Conservation (phyloP, 2,888 invertebrate species). For the Synergus japonicus region DNA sequence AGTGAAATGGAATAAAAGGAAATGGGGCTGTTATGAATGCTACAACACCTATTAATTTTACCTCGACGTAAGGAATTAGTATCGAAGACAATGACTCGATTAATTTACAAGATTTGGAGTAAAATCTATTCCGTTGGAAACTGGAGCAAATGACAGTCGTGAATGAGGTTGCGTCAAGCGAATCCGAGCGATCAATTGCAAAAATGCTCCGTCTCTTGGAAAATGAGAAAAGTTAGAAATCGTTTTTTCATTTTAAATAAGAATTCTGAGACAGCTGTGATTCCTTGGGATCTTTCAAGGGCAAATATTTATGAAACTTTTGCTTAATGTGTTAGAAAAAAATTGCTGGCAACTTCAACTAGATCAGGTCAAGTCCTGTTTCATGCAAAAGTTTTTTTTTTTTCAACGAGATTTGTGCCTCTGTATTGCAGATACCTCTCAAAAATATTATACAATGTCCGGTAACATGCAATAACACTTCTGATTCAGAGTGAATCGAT, state of each 20-base stretch:
- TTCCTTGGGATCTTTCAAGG: neutral
- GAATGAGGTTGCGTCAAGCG: slow-evolving; percentile 15
- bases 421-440: too few species aligned
- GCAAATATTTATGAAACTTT: too few species aligned
- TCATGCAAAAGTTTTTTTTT: too few species aligned
- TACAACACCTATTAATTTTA: slow-evolving; percentile 10
- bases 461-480: too few species aligned
- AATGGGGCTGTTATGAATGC: neutral
- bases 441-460: too few species aligned
- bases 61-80: neutral
- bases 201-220: slow-evolving; percentile 20
- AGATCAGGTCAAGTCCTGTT: too few species aligned
- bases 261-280: neutral
- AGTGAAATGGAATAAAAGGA: slow-evolving; percentile 19
- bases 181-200: slow-evolving; percentile 29
- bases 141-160: slow-evolving; percentile 34
- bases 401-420: neutral
- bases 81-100: slow-evolving; percentile 28
- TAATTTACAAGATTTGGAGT: neutral
- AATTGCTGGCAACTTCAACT: too few species aligned
- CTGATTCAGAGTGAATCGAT: too few species aligned
- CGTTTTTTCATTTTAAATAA: slow-evolving; percentile 7
- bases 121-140: slow-evolving; percentile 23
- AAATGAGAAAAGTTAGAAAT: slow-evolving; percentile 25
- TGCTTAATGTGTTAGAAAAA: too few species aligned